These are phyloP conservation scores for Alauda arvensis DNA, from an alignment of 2,797 vertebrate species.

Conservation along the genomic window DNA sequence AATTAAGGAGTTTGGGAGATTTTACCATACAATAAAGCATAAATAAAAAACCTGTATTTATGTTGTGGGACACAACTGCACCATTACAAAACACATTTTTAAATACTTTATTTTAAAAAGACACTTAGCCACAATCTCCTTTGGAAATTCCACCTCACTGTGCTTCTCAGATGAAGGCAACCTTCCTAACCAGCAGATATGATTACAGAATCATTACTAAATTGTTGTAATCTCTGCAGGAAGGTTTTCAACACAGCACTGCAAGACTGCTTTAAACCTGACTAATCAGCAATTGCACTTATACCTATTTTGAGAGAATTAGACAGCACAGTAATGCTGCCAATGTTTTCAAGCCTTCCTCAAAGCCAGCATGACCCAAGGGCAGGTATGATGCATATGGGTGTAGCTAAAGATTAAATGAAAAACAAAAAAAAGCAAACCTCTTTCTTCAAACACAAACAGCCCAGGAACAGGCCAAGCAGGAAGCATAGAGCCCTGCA, in stretches of 20 bases:
- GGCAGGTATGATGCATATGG: conserved; percentile 1
- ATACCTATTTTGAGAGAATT: not conserved
- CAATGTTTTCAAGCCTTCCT: not conserved
- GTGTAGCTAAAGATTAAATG: conserved; percentile 8
- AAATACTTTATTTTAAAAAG: not conserved
- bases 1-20: not conserved
- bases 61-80: not conserved
- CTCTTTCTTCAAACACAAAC: not conserved
- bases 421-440: not conserved
- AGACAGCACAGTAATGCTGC: not conserved
- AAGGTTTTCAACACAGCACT: not conserved
- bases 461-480: not conserved
- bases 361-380: not conserved
- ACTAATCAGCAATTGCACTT: not conserved
- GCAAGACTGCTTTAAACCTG: not conserved
- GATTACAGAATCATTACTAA: not conserved
- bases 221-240: not conserved
- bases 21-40: not conserved
- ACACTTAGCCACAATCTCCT: not conserved
- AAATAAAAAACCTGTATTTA: not conserved
- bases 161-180: not conserved
- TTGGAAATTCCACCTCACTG: not conserved
- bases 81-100: not conserved
- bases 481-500: not conserved
- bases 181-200: not conserved